A percentile compares a stretch with the other conserved stretches of the same genome.
These are phyloP conservation scores for Drosophila kepulauana DNA, from an alignment of 1,140 invertebrate genomes.

Conservation along the genomic window DNA sequence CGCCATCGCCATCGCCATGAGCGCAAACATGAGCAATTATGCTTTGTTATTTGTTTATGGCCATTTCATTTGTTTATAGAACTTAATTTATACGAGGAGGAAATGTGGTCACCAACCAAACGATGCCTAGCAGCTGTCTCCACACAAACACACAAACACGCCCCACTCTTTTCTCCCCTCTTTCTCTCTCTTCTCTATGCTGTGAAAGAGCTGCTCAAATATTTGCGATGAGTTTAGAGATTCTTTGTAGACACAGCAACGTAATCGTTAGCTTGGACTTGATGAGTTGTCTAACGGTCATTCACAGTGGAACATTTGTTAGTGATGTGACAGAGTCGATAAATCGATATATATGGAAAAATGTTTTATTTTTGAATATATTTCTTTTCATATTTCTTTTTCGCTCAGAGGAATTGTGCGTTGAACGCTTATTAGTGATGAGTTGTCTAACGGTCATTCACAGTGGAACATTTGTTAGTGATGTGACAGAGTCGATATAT, in stretches of 20 bases:
- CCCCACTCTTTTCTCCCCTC: not conserved
- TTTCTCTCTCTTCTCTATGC: not conserved
- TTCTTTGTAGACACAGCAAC: slow-evolving; percentile 11
- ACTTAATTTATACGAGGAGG: slow-evolving; percentile 55
- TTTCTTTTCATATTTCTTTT: no score
- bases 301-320: not conserved
- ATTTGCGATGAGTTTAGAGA: slow-evolving; percentile 53
- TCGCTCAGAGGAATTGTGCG: no score
- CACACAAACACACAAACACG: not conserved
- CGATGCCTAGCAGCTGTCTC: slow-evolving; percentile 21
- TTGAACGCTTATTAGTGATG: no score
- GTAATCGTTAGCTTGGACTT: slow-evolving; percentile 3
- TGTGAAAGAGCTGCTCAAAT: slow-evolving; percentile 52
- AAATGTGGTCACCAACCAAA: slow-evolving; percentile 38
- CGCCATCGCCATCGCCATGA: slow-evolving; percentile 18
- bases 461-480: no score
- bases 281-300: not conserved
- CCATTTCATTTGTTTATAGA: slow-evolving; percentile 75
- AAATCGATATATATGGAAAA: not conserved
- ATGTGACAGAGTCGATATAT: no score
- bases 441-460: no score
- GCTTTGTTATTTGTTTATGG: slow-evolving; percentile 74
- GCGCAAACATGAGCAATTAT: slow-evolving; percentile 67
- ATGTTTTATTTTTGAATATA: no score
- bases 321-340: not conserved